Percentiles rank a stretch among this genome's conserved stretches.
These are phyloP conservation scores for Chalcosyrphus nemorum DNA, from an alignment of 2,888 invertebrate species.

Conservation along the genomic window DNA sequence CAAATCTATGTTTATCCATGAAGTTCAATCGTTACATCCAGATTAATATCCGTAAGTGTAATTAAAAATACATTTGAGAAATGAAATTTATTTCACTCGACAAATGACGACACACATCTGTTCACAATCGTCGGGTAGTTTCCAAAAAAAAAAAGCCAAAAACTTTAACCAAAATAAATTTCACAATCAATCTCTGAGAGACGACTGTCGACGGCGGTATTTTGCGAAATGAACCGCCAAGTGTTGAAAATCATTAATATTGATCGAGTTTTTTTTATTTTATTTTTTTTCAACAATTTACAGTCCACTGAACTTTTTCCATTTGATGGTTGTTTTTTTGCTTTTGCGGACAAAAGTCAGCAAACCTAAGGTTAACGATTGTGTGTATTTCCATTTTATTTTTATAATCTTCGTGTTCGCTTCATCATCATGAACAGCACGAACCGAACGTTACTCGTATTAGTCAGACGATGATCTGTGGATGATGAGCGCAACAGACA, in stretches of 20 bases:
- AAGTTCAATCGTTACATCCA: neutral
- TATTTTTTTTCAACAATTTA: constrained; percentile 47
- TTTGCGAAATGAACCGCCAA: neutral
- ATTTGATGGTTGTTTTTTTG: constrained; percentile 2
- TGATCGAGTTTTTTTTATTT: neutral
- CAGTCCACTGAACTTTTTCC: constrained; percentile 60
- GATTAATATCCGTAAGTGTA: neutral
- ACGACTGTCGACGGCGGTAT: neutral
- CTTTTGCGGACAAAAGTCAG: constrained; percentile 52
- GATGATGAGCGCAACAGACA: constrained; percentile 33
- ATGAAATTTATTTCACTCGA: neutral
- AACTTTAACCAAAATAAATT: neutral
- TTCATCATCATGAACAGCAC: constrained; percentile 37
- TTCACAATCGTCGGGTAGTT: constrained; percentile 3
- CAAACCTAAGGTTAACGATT: constrained; percentile 68
- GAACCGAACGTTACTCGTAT: constrained; percentile 30
- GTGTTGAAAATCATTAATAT: neutral
- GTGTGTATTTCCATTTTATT: constrained; percentile 42
- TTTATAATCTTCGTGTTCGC: constrained; percentile 49
- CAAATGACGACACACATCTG: constrained; percentile 8
- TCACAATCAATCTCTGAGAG: neutral
- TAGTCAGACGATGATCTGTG: constrained; percentile 20
- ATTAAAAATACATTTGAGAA: constrained; percentile 12
- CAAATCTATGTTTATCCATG: neutral
- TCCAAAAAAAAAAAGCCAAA: neutral